Evolutionary conservation across 2,888 invertebrate species (phyloP), one percentile per base, ranked within the genome.

Genomic region (Coecobrya sp.): DNA sequence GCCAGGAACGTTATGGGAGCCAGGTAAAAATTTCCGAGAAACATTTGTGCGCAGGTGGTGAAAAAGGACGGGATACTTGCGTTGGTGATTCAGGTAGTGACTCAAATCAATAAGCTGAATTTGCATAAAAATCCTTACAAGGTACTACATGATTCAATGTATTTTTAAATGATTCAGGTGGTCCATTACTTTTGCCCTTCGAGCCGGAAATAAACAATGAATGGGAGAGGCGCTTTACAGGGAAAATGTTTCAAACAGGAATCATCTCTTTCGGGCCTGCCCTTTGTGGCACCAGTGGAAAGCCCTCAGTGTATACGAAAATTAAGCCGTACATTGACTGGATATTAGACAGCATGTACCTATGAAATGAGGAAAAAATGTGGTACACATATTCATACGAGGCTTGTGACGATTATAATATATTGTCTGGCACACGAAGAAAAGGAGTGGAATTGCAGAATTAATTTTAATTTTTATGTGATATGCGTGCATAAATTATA

Each of bases 21-120:
- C n/a, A n/a, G n/a, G n/a, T n/a, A n/a, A n/a, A n/a, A n/a, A n/a
- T n/a, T n/a, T n/a, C 92, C 27, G 89, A 89, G 11, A 91, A 92
- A n/a, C 94, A 94, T 93, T 52, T 95, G 45, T 95, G 95, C 86
- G 95, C 95, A 42, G 95, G 95, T 1, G 95, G 95, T 0, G 81
- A 89, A 11, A 86, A 52, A 27, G 88, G 87, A 2, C 85, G 87
- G 30, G 95, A 93, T 27, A 86, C 91, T 0, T 89, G 89, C 22
- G 52, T 76, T 0, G 87, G 76, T 0, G 87, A 87, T 13, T 52
- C 49, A 62, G 79, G 94, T 36, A 36, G 36, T 36, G 36, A 36
- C 3, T 36, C 36, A 36, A 4, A 36, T 36, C 36, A 36, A 36
- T 36, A 36, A 4, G 36, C 36, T 36, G n/a, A n/a, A n/a, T n/a